Base-by-base conservation (phyloP, 1,140 invertebrate species). In the Lordiphosa mommai region DNA sequence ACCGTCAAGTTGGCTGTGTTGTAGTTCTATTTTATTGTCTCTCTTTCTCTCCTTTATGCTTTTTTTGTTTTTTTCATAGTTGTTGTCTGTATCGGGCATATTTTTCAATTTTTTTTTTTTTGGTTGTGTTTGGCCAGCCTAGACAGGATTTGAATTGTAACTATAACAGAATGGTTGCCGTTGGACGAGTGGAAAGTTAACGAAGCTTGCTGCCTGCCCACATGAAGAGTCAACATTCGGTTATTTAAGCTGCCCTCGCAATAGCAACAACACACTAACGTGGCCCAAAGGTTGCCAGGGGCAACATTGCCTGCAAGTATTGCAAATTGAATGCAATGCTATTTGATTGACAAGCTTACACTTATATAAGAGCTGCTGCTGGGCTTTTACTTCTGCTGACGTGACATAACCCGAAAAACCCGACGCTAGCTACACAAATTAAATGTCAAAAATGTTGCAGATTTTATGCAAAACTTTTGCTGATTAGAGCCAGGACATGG, bases 1-100 rank as follows among this genome's bases (percentile, higher is more conserved):
- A 49, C 47, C 43, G 50, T 55, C 52, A 60, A 53, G 58, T 77
- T 61, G 59, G 44, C 36, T 23, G 23, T 33, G 48, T 52, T 38
- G 74, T 56, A 46, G 57, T 64, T 56, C 51, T 58, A 70, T 55
- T 72, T 61, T 77, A 77, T 72, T 84, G 77, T 82, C 70, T 70
- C 47, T 20, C 23, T 48, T 68, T 65, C 68, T 59, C 46, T 63
- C 55, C 44, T 63, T 50, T 38, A 40, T 53, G 66, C 41, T 67
- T 48, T 59, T 34, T 49, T 4, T 12, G 2, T 7, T 1, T 17
- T 17, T 6, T 9, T 9, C 13, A 16, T 29, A 10, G 12, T 44
- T 44, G 41, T 17, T 20, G 46, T 38, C 43, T 30, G 64, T 65
- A 80, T 53, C 43, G 56, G 61, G 59, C 60, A 82, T 71, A 80